Evolutionary conservation across 2,113 vertebrate genomes (phyloP), one percentile per base, ranked within the genome.

Genomic region (Shinisaurus crocodilurus): DNA sequence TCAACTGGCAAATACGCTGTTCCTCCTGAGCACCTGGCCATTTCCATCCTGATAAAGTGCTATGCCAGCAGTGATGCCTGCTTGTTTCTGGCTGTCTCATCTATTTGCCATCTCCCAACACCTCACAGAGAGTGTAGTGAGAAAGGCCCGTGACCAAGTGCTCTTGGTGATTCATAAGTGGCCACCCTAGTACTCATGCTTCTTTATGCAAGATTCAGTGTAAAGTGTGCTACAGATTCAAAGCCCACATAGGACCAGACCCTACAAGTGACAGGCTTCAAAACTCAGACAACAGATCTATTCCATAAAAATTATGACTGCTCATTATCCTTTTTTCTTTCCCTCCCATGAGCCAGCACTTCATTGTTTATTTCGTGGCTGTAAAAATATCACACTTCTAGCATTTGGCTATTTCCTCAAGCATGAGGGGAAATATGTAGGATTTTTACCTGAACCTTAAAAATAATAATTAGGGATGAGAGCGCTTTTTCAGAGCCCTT

Each of bases 371-470:
- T 63, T 75, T 45, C 10, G 63, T 63, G 50, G 20, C 29, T 72
- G 27, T 57, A 45, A 82, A 83, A 60, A 72, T 60, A 27, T 48
- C 20, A 70, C 83, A 15, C 10, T 83, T 63, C 60, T 12, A 34
- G 27, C 10, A 89, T 83, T 25, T 23, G 76, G 54, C 57, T 70
- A 84, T 84, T 84, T 85, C 45, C 25, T 37, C n/a, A n/a, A 84
- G 15, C 7, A 29, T 23, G 18, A 50, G 20, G 27, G 1, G 25
- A 74, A 74, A 89, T 70, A 70, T 27, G 34, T 88, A 57, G 63
- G n/a, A 72, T 54, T 70, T 70, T 82, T 72, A 81, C 50, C n/a
- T 34, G 81, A 87, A 87, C 88, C 32, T 69, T 82, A 91, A 45
- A 87, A 90, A 15, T 40, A 43, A 81, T 8, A 15, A 77, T 87